Percentiles rank a stretch among this genome's conserved stretches.
These are phyloP conservation scores for Epistrophe eligans DNA, from an alignment of 2,888 invertebrate genomes.

Conservation along the genomic window DNA sequence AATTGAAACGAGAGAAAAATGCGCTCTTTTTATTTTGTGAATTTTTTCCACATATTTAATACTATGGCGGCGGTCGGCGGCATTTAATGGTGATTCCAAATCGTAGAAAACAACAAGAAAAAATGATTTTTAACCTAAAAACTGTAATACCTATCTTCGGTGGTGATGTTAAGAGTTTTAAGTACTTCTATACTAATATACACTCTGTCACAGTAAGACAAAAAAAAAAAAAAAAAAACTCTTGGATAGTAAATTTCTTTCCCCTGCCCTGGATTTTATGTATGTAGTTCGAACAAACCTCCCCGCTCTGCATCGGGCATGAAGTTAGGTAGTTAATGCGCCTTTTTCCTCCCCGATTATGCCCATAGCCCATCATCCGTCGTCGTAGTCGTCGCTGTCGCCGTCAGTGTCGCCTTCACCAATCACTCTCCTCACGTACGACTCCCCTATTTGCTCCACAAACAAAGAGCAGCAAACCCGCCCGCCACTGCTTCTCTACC, in stretches of 20 bases:
- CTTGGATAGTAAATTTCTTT: conserved; percentile 27
- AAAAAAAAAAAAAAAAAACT: not conserved
- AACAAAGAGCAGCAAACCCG: conserved; percentile 31
- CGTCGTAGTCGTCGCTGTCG: conserved; percentile 33
- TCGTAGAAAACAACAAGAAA: conserved; percentile 49
- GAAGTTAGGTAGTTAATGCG: conserved; percentile 50
- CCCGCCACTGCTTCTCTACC: conserved; percentile 12
- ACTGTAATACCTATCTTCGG: conserved; percentile 41
- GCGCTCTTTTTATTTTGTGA: conserved; percentile 26
- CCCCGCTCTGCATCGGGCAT: conserved; percentile 40
- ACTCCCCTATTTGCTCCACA: not conserved
- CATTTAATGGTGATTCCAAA: conserved; percentile 51
- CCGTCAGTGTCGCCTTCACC: conserved; percentile 55
- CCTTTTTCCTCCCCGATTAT: conserved; percentile 39
- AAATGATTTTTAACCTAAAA: conserved; percentile 50
- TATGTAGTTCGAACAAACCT: conserved; percentile 36
- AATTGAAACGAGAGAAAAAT: not conserved
- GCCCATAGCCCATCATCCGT: conserved; percentile 29
- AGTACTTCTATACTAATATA: conserved; percentile 51
- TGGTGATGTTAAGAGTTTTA: conserved; percentile 20
- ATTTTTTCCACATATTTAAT: conserved; percentile 1
- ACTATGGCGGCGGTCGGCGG: conserved; percentile 6
- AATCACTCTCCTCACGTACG: conserved; percentile 14
- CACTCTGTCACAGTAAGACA: conserved; percentile 7
- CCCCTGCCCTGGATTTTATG: conserved; percentile 39